Conservation (phyloP, 2,113 vertebrate genomes). For the Natator depressus region DNA sequence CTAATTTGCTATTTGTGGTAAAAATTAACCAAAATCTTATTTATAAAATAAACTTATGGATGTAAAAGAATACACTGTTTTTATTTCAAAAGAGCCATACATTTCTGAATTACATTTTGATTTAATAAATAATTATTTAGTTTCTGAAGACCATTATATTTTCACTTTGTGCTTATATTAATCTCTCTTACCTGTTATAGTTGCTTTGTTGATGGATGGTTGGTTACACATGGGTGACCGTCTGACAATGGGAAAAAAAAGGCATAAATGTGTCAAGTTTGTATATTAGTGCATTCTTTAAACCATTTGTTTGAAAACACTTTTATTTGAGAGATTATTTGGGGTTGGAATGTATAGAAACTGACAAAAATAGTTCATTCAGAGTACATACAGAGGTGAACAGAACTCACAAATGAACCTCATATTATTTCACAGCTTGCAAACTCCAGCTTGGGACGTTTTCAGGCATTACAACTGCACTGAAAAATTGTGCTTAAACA, state of each 20-base stretch:
- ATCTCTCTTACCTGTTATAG: constrained; percentile 90
- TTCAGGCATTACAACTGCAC: not conserved
- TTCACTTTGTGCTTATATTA: not conserved
- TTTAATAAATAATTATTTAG: not conserved
- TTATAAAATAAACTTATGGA: not conserved
- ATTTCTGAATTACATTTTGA: not conserved
- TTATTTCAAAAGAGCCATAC: not conserved
- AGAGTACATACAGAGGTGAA: not conserved
- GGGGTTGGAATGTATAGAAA: not conserved
- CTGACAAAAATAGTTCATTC: not conserved
- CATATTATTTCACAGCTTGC: not conserved
- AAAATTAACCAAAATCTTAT: not conserved
- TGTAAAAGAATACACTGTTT: not conserved
- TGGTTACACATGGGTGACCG: constrained; percentile 98
- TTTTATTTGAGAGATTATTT: constrained; percentile 17
- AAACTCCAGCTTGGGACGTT: not conserved
- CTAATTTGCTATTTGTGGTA: not conserved
- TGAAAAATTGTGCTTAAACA: not conserved
- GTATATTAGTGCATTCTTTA: not conserved
- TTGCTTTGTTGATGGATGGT: constrained; percentile 96
- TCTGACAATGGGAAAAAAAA: constrained; percentile 74
- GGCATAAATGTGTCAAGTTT: not conserved
- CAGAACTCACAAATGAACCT: not conserved
- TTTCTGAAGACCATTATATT: not conserved
- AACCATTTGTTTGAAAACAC: not conserved